Conservation (phyloP, 2,113 vertebrate genomes). For the Gnathonemus longibarbis region DNA sequence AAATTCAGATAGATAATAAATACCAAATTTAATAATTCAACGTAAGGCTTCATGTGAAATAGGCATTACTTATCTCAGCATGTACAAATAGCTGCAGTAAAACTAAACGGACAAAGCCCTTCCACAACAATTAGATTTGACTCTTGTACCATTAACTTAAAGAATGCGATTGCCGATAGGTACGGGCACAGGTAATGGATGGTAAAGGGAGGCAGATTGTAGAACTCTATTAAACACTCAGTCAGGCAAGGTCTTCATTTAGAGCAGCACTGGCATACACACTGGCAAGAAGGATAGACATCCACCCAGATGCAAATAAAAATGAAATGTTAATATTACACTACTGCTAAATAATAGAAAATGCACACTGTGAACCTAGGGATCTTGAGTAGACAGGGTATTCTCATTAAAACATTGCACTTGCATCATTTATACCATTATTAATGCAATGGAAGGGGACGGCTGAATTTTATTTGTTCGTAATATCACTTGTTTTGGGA, state of each 20-base stretch:
- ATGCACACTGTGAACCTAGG: not conserved
- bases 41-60: not conserved
- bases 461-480: not conserved
- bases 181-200: slow-evolving; percentile 25
- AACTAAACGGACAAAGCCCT: slow-evolving; percentile 4
- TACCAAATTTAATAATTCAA: not conserved
- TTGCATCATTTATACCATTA: not conserved
- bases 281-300: not conserved
- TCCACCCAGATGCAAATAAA: not conserved
- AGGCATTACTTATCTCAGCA: not conserved
- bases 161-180: slow-evolving; percentile 14
- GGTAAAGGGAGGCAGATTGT: slow-evolving; percentile 19
- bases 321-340: not conserved
- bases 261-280: not conserved
- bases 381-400: not conserved
- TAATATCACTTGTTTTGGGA: not conserved
- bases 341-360: not conserved
- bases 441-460: not conserved
- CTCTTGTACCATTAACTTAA: slow-evolving; percentile 21
- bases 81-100: not conserved
- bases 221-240: slow-evolving; percentile 11
- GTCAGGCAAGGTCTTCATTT: slow-evolving; percentile 13
- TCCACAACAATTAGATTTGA: slow-evolving; percentile 1
- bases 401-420: not conserved
- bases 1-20: not conserved